Evolutionary conservation across 2,888 invertebrate species (phyloP).

Genomic region (Chorisops tibialis): DNA sequence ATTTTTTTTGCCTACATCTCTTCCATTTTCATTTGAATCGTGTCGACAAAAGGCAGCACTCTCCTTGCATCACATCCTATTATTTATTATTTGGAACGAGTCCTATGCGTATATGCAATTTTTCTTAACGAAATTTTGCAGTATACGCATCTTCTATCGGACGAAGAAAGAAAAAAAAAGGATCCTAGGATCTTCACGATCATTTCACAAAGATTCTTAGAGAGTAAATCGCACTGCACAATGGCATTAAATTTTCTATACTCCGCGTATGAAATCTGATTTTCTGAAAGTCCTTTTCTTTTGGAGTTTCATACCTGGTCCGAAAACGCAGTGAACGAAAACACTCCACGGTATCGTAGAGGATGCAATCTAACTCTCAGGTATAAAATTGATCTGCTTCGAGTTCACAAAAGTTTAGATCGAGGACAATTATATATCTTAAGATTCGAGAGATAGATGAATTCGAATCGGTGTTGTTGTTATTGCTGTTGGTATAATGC

Average conservation of each 20-base stretch:
- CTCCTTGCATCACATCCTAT: conserved; percentile 17
- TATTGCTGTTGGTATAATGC: conserved; percentile 2
- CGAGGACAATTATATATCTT: background rate
- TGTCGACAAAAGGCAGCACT: conserved; percentile 16
- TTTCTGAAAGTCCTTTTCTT: conserved; percentile 18
- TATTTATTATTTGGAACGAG: background rate
- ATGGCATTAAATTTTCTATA: conserved; percentile 24
- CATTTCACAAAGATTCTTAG: background rate
- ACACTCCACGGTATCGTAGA: background rate
- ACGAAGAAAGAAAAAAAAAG: background rate
- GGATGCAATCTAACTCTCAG: conserved; percentile 17
- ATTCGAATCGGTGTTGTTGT: background rate
- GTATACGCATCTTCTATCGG: background rate
- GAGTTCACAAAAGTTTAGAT: conserved; percentile 1
- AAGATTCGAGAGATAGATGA: conserved; percentile 17
- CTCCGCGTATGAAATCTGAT: conserved; percentile 24
- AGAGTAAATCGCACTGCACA: conserved; percentile 19
- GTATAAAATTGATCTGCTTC: conserved; percentile 12
- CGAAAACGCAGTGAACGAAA: background rate
- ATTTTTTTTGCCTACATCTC: background rate
- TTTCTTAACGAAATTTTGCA: conserved; percentile 2
- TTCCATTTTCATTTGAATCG: conserved; percentile 15
- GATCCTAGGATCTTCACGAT: conserved; percentile 11
- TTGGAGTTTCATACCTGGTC: conserved; percentile 9
- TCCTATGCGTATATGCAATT: conserved; percentile 12